Conservation (phyloP, 2,113 vertebrate species). For the Anolis carolinensis region DNA sequence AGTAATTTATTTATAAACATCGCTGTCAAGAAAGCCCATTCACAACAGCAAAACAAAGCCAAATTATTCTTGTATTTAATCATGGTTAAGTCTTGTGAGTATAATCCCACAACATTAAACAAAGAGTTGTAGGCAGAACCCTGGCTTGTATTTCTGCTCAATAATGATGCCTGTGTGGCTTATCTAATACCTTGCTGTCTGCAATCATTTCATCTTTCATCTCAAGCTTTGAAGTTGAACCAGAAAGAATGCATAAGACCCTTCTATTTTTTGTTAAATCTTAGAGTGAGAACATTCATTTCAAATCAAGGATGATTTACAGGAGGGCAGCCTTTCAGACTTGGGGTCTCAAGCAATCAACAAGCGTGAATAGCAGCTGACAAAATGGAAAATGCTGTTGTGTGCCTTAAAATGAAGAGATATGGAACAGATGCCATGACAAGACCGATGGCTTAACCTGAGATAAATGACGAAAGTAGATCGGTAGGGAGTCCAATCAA, state of each 20-base stretch:
- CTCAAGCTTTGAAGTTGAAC: fast-evolving
- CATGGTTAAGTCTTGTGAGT: fast-evolving
- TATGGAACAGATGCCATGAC: conserved; percentile 55
- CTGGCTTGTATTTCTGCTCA: background rate
- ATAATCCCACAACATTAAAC: fast-evolving
- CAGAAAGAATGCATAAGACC: background rate
- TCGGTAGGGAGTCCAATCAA: conserved; percentile 58
- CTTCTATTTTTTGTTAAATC: conserved; percentile 33
- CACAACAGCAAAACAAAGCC: background rate
- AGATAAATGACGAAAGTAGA: conserved; percentile 46
- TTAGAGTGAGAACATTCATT: conserved; percentile 44
- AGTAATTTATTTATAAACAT: background rate
- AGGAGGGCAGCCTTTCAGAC: conserved; percentile 18
- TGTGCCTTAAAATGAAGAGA: conserved; percentile 36
- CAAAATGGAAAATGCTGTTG: conserved; percentile 35
- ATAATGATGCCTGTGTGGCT: background rate
- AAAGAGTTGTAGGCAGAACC: background rate
- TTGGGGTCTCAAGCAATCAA: conserved; percentile 54
- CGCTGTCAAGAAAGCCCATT: background rate
- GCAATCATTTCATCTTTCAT: background rate
- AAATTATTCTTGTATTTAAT: fast-evolving
- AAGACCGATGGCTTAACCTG: conserved; percentile 58
- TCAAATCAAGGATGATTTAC: conserved; percentile 40
- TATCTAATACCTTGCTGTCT: background rate
- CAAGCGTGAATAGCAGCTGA: conserved; percentile 47